Evolutionary conservation across 92 coral and sea anemone genomes (phyloP), one percentile per base, ranked within the genome.

Genomic region (Porites lobata): DNA sequence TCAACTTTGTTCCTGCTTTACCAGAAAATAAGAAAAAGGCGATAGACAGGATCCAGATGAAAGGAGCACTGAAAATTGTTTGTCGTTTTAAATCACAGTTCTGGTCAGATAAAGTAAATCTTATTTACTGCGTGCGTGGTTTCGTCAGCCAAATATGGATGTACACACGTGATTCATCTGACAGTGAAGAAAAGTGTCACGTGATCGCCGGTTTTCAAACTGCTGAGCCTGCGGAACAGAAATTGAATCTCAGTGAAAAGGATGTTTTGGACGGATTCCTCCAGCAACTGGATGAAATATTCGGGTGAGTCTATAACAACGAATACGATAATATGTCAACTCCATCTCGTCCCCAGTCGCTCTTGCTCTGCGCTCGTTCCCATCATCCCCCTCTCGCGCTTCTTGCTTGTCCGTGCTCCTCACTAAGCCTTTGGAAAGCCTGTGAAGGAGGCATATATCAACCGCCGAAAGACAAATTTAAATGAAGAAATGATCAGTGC

Each of bases 141-240:
- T 76, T 85, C 17, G 63, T 96, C 29, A 82, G 94, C 81, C 98
- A 96, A 89, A 80, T 98, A 76, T 98, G 99, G 99, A 92, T 93
- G 87, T 92, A 94, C 87, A 86, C 98, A 32, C 93, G 92, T 84
- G 95, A 92, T 69, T 90, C 96, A 6, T 68, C 26, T 11, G 72
- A 62, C 81, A 90, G 82, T 76, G 89, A 88, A 20, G 98, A 96
- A 13, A 89, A 92, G 77, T 98, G 96, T 85, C 95, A 98, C 87
- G 80, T 98, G 85, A 92, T 86, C 52, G 93, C 95, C 29, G 99
- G 99, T 52, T 98, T 98, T 72, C 85, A 88, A 86, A 96, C 98
- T 53, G 98, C 95, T 59, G 96, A 84, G 19, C 86, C 77, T 51
- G 99, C 99, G 9, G 95, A 92, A 50, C 83, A 87, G 86, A 89